Base-by-base conservation (phyloP, 2,888 invertebrate species). In the Alloscopus bannaensis region DNA sequence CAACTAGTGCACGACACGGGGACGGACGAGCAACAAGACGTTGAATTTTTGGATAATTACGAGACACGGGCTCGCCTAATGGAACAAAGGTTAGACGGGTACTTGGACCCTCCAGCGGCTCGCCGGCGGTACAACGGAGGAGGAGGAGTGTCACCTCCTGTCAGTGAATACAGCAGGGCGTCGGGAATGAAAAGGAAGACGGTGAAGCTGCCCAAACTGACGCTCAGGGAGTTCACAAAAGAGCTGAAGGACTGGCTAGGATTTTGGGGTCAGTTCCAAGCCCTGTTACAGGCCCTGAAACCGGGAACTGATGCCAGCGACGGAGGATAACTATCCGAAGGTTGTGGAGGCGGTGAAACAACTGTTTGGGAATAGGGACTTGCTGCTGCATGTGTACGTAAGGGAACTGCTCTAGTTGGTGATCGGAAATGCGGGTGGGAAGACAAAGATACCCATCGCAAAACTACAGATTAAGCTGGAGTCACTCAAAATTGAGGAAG, bases 201-300 rank as follows among this genome's bases (percentile, higher is more conserved):
- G 22, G 11, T n/a, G 1, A 24, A 24, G 26, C 18, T 60, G 18
- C 60, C 60, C 2, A 6, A 2, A 18, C 20, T 64, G 4, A 6
- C 20, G 3, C 6, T 64, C 1, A 11, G 1, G 26, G 13, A 20
- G 2, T 64, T 64, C 18, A 40, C 20, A n/a, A 55, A 55, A 3
- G 52, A 50, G 6, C 31, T 52, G 20, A 68, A 68, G 16, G 68
- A 29, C 1, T 68, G 68, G 68, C 11, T 68, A 1, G n/a, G 31
- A 18, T 68, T 28, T 16, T 68, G 68, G 68, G n/a, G 22, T 2
- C 52, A 50, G 16, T 68, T 68, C 29, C 16, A 36, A 28, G 24
- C 18, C 36, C 55, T 31, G 2, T 45, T 29, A 1, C 68, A 68
- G 36, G 20, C 31, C 0, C 22, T 68, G 31, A 2, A 1, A n/a